A percentile compares a stretch with the other conserved stretches of the same genome.
Evolutionary conservation across 2,113 vertebrate genomes (phyloP).

Genomic region (Emberiza fucata): DNA sequence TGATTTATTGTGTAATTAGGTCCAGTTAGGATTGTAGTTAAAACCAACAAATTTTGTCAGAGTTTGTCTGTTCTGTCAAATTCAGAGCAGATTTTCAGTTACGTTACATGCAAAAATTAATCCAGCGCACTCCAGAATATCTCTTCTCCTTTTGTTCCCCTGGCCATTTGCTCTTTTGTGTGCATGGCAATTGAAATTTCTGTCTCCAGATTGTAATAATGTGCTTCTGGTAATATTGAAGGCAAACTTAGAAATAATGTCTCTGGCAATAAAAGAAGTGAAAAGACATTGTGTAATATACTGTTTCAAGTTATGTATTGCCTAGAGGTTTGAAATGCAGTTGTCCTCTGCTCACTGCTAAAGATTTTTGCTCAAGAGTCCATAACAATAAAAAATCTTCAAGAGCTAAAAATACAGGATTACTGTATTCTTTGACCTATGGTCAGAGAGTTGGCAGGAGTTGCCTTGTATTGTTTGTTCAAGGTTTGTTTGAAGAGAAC

Average conservation of each 20-base stretch:
- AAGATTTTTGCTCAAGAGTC: not conserved
- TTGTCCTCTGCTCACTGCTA: not conserved
- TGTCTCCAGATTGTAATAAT: not conserved
- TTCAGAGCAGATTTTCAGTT: not conserved
- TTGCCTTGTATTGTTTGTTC: slow-evolving; percentile 47
- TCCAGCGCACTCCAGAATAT: not conserved
- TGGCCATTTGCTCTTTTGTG: not conserved
- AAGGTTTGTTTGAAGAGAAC: slow-evolving; percentile 58
- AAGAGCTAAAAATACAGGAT: slow-evolving; percentile 56
- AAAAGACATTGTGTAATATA: not conserved
- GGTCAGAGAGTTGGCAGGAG: slow-evolving; percentile 36
- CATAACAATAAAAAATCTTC: slow-evolving; percentile 5
- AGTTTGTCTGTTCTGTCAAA: not conserved
- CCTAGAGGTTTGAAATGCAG: not conserved
- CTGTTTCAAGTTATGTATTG: not conserved
- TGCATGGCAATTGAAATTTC: not conserved
- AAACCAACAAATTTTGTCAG: not conserved
- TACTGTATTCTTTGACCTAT: slow-evolving; percentile 42
- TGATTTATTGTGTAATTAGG: not conserved
- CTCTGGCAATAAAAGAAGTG: not conserved
- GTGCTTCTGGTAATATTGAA: not conserved
- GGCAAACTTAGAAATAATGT: not conserved
- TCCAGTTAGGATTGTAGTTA: not conserved
- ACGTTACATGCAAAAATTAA: not conserved
- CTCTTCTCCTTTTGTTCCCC: not conserved